These are phyloP conservation scores for Apus apus DNA, from an alignment of 2,113 vertebrate genomes.

Conservation along the genomic window DNA sequence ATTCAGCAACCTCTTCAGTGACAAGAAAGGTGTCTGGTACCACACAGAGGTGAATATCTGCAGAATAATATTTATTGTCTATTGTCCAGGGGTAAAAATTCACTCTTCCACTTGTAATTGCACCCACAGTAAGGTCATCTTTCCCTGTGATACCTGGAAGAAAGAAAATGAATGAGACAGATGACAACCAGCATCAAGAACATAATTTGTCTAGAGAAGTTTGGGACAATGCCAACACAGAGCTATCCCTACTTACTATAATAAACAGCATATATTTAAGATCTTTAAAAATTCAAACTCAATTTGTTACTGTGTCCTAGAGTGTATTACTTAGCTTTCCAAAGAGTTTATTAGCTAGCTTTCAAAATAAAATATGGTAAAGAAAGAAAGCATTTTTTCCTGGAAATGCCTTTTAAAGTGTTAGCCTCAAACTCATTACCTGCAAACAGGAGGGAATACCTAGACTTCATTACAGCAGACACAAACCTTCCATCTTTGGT, in stretches of 20 bases:
- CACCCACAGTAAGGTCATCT: conserved; percentile 78
- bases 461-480: neutral
- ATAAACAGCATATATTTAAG: neutral
- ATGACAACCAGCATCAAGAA: neutral
- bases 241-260: neutral
- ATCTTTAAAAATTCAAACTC: neutral
- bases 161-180: neutral
- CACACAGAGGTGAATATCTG: conserved; percentile 88
- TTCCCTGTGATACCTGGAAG: conserved; percentile 85
- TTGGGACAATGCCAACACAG: neutral
- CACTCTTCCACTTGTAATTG: conserved; percentile 74
- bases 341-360: neutral
- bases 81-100: conserved; percentile 95
- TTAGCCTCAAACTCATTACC: neutral
- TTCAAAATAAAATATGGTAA: neutral
- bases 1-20: conserved; percentile 86
- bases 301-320: neutral
- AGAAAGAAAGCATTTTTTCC: neutral
- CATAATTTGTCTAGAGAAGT: neutral
- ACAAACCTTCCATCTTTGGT: neutral
- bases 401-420: neutral
- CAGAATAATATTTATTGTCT: conserved; percentile 97
- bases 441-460: neutral
- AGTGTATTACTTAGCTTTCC: neutral
- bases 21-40: conserved; percentile 85